Conservation (phyloP, 2,797 vertebrate species). For the Gymnodraco acuticeps region DNA sequence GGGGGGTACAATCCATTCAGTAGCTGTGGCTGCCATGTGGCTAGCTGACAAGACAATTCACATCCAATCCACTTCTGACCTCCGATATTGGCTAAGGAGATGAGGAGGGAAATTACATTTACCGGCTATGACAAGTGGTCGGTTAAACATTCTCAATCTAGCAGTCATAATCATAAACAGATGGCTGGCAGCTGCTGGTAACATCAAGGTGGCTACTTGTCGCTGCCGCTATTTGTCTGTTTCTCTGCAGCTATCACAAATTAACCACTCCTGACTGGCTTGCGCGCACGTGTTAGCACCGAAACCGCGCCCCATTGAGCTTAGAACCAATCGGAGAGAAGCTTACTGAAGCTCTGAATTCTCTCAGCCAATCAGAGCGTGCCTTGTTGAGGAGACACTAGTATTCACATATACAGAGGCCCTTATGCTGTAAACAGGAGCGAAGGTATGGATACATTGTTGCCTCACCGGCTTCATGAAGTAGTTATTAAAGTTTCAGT, state of each 20-base stretch:
- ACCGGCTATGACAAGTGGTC: slow-evolving; percentile 53
- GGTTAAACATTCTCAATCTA: slow-evolving; percentile 50
- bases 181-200: slow-evolving; percentile 51
- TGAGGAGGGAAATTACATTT: slow-evolving; percentile 32
- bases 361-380: slow-evolving; percentile 62
- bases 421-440: slow-evolving; percentile 57
- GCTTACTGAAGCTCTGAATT: neutral
- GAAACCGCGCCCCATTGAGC: slow-evolving; percentile 29
- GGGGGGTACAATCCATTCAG: neutral
- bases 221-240: neutral
- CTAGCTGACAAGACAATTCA: slow-evolving; percentile 23
- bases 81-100: slow-evolving; percentile 18
- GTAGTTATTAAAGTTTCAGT: slow-evolving; percentile 22
- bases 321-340: slow-evolving; percentile 42
- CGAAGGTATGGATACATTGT: slow-evolving; percentile 66
- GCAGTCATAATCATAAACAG: slow-evolving; percentile 60
- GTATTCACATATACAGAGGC: slow-evolving; percentile 32
- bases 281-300: slow-evolving; percentile 35
- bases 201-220: slow-evolving; percentile 56
- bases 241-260: neutral
- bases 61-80: slow-evolving; percentile 9
- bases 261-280: slow-evolving; percentile 29
- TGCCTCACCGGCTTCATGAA: slow-evolving; percentile 18
- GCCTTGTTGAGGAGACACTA: slow-evolving; percentile 49
- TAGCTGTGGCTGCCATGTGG: neutral